Evolutionary conservation across 2,888 invertebrate genomes (phyloP), one percentile per base, ranked within the genome.

Genomic region (Flexamia atlantica): DNA sequence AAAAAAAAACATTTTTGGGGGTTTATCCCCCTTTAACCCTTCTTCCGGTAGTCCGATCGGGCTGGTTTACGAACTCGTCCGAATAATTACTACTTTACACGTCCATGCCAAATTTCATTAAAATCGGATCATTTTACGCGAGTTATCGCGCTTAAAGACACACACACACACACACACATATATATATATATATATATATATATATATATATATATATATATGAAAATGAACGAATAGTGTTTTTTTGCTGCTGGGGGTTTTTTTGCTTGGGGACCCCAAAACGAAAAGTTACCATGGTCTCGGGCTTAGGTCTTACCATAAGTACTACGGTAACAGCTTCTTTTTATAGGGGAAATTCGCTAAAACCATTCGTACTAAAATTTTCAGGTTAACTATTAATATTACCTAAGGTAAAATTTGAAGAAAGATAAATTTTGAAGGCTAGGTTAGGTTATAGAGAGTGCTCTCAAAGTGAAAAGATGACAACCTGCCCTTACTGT

Each of bases 131-230:
- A 20, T 57, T 20, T 57, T 23, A 20, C 57, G 3, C 2, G 20
- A 57, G 20, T 57, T 57, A 57, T 57, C 57, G 57, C n/a, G 57
- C 20, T 57, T 23, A 23, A 20, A 12, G 57, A 57, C 57, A 57
- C 23, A 36, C 36, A 36, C 36, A 36, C 36, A 36, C 36, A 36
- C 36, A 36, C 36, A 36, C 36, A 36, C 36, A 36, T 9, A 36
- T 9, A 36, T 9, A 36, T 9, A 57, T 20, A 57, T 12, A 46
- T 12, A 23, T 12, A 23, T 3, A 57, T 23, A 57, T 20, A 57
- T 20, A 57, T 20, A 57, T 20, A 23, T 20, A 57, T 57, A 57
- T 57, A 57, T 23, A 23, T 20, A 23, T 23, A 57, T 57, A 57
- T 57, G 4, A 57, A 57, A 23, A 23, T 23, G 20, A 23, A 57